These are phyloP conservation scores for Anguilla marmorata DNA, from an alignment of 2,797 vertebrate species.

Conservation along the genomic window DNA sequence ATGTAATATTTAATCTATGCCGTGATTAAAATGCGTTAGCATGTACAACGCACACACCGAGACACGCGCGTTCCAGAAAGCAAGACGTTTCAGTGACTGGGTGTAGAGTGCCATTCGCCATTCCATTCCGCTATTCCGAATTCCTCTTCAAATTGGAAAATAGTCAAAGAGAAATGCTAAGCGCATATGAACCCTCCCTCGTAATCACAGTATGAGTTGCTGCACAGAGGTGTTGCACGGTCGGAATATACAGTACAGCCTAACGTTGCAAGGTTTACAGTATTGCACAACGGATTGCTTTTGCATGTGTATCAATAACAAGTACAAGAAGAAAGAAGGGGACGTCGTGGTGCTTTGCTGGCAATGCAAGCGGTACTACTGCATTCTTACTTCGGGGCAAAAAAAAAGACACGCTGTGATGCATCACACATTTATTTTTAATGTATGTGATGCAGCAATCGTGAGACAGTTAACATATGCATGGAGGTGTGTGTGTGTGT, in stretches of 20 bases:
- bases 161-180: conserved; percentile 37
- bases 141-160: conserved; percentile 57
- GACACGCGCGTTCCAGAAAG: conserved; percentile 65
- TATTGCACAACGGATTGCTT: conserved; percentile 56
- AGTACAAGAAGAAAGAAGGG: conserved; percentile 64
- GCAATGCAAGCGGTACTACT: conserved; percentile 66
- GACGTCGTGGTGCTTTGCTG: conserved; percentile 61
- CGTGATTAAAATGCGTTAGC: conserved; percentile 57
- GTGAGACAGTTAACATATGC: conserved; percentile 18
- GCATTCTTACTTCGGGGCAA: conserved; percentile 53
- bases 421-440: conserved; percentile 68
- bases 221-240: conserved; percentile 47
- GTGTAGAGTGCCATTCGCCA: conserved; percentile 68
- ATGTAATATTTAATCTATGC: conserved; percentile 57
- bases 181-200: conserved; percentile 39
- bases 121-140: conserved; percentile 56
- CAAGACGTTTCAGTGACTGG: conserved; percentile 53
- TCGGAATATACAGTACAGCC: conserved; percentile 49
- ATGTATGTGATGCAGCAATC: conserved; percentile 48
- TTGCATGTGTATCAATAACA: conserved; percentile 74
- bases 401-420: conserved; percentile 49
- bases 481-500: conserved; percentile 21
- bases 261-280: conserved; percentile 48
- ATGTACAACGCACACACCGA: conserved; percentile 55
- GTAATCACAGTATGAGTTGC: conserved; percentile 53